phyloP scores from a whole-genome alignment of 1,140 invertebrate species.

The Drosophila tristis region DNA sequence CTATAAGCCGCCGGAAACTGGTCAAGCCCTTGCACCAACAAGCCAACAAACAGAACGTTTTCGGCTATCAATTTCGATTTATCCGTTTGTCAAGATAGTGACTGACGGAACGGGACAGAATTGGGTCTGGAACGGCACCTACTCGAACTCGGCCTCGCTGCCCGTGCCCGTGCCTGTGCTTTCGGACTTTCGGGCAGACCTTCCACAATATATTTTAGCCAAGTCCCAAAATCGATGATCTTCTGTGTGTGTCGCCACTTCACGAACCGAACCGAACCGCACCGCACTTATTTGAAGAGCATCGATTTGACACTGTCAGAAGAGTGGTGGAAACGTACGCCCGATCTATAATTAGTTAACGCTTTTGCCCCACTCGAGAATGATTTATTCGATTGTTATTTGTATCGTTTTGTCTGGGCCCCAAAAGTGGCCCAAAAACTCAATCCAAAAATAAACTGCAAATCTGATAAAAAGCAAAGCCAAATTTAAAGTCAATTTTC shows the following conservation, averaged over 20 bases:
- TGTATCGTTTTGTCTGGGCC: constrained; percentile 50
- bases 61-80: constrained; percentile 58
- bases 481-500: constrained; percentile 31
- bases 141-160: constrained; percentile 20
- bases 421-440: constrained; percentile 20
- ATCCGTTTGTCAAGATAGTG: constrained; percentile 68
- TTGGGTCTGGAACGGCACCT: constrained; percentile 29
- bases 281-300: constrained; percentile 62
- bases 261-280: constrained; percentile 10
- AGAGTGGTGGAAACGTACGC: not conserved
- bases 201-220: constrained; percentile 61
- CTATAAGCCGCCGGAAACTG: constrained; percentile 42
- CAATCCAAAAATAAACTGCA: constrained; percentile 34
- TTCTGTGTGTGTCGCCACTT: constrained; percentile 2
- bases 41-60: constrained; percentile 1
- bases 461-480: constrained; percentile 32
- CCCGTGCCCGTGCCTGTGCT: too few species aligned
- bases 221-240: constrained; percentile 25
- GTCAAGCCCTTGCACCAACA: constrained; percentile 24
- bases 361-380: constrained; percentile 59
- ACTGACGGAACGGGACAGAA: constrained; percentile 15
- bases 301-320: constrained; percentile 68
- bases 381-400: constrained; percentile 73
- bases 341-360: constrained; percentile 57
- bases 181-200: constrained; percentile 30